Conservation (phyloP, 2,888 invertebrate species). For the Amphipoea oculea region DNA sequence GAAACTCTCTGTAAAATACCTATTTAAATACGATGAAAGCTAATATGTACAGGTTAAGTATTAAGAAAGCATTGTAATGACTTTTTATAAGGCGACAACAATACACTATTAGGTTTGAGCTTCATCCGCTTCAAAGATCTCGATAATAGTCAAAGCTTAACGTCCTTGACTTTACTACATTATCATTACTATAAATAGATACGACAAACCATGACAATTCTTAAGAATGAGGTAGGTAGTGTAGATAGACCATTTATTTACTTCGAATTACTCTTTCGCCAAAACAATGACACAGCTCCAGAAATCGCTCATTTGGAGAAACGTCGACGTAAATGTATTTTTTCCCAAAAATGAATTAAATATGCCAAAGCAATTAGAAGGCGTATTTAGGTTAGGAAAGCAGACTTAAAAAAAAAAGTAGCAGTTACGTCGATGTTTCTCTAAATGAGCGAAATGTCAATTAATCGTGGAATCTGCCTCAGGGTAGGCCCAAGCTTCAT, state of each 20-base stretch:
- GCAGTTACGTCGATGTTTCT: no score
- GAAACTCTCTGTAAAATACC: background rate
- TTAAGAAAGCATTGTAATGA: constrained; percentile 1
- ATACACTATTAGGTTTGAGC: constrained; percentile 12
- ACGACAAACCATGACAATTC: no score
- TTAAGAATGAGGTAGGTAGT: background rate
- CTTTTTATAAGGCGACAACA: constrained; percentile 9
- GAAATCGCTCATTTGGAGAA: no score
- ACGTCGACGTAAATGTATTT: no score
- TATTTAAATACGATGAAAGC: background rate
- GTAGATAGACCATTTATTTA: background rate
- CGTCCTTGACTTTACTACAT: background rate
- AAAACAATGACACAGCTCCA: background rate
- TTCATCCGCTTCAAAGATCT: background rate
- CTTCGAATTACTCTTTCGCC: background rate
- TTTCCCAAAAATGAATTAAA: no score
- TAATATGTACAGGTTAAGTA: background rate
- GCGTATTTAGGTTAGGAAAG: no score
- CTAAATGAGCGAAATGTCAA: no score
- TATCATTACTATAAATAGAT: background rate
- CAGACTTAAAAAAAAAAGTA: no score
- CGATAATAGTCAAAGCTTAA: background rate
- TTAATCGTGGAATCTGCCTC: background rate
- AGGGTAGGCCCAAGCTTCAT: background rate
- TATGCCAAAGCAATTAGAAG: no score